Base-by-base conservation (phyloP, 1,140 invertebrate species). In the Pristionchus pacificus region DNA sequence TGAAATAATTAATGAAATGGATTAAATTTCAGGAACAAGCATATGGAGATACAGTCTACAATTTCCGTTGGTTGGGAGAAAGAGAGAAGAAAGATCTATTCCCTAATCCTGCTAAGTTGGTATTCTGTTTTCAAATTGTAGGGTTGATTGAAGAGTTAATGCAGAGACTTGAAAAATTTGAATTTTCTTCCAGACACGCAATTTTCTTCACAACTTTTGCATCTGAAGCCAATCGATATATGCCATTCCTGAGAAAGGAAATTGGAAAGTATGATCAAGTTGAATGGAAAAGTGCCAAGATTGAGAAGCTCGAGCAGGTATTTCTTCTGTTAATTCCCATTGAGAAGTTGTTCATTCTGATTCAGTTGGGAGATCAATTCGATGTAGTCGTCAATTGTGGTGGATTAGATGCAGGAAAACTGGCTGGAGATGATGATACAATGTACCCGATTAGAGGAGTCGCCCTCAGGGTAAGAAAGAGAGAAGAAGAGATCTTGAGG, bases 201-300 rank as follows among this genome's bases (percentile, higher is more conserved):
- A 82, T 83, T 60, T 81, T 83, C 63, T 82, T 73, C 65, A 84
- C 79, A 13, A 70, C 81, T 15, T 82, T 78, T 61, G 78, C 81
- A 3, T 57, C 81, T 15, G 80, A 82, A 70, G 80, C 81, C 1
- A 71, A 82, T 15, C 49, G 55, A 13, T 82, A 82, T 62, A 77
- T 83, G 29, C 82, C 80, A 13, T 82, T 78, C 72, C 69, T 82
- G 2, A 65, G 57, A 33, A 71, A 68, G n/a, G 74, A 79, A 70
- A 28, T 78, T n/a, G n/a, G n/a, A n/a, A n/a, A n/a, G n/a, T 14
- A 55, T 24, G 58, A 62, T 0, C 2, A 55, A 62, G 27, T 38
- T 30, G 30, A 49, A 49, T 15, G 31, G 31, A 28, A 67, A 68
- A 30, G 76, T 71, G 2, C 27, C 49, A 33, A 78, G 24, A 62